Base-by-base conservation (phyloP, 2,888 invertebrate species). In the Ectemnius lituratus region DNA sequence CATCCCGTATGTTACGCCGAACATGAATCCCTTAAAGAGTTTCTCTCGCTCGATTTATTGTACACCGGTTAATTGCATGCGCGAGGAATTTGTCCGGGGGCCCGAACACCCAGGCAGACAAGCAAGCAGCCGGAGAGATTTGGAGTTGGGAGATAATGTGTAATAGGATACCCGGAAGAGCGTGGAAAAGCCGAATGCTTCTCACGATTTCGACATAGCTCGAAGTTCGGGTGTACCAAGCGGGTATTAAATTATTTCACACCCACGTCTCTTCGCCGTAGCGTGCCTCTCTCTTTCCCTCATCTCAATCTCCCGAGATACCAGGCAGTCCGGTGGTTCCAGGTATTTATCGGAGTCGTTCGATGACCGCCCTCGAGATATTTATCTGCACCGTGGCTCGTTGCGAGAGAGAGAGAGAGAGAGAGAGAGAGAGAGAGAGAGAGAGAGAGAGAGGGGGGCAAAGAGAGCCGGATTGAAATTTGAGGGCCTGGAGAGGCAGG, bases 341-440 rank as follows among this genome's bases (percentile, higher is more conserved):
- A 52, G 52, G n/a, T 52, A 52, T 52, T 52, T 52, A 52, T 52
- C 52, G 52, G n/a, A 52, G 16, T 52, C 52, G 52, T 52, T 16
- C 52, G 13, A 52, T 52, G 52, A 52, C n/a, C 52, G 16, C 16
- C 52, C 14, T 16, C n/a, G n/a, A 52, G 52, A 52, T 52, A 52
- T 52, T 52, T 52, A 52, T 52, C 52, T 16, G 14, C 37, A 37
- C 37, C 37, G 5, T 37, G 37, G 8, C 37, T 8, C 11, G 37
- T 11, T 4, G 37, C 4, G 37, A 37, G 37, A 37, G 37, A 37
- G 37, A 37, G 37, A 37, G 37, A 37, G 37, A 37, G 28, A 37
- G 28, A 37, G 28, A 8, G 28, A 37, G 20, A 20, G 28, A 37
- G 28, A 37, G 28, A 37, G 28, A 37, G 37, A 37, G 37, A 37